These are phyloP conservation scores for Dromococcyx pavoninus DNA, from an alignment of 2,797 vertebrate genomes.

Conservation along the genomic window DNA sequence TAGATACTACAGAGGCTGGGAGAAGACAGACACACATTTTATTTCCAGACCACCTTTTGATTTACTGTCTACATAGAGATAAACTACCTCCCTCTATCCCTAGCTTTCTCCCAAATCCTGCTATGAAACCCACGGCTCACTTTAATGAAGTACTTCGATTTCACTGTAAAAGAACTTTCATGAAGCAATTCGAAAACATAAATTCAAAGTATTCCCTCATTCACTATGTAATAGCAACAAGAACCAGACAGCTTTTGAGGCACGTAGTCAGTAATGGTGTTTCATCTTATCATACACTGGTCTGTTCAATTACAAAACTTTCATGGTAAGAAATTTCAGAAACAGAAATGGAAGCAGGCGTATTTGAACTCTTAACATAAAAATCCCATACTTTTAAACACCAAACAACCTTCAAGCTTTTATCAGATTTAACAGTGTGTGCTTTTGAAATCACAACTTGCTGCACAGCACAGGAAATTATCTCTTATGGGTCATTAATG, in stretches of 20 bases:
- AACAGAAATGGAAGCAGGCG: not conserved
- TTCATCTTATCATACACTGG: not conserved
- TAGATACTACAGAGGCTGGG: not conserved
- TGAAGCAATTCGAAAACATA: not conserved
- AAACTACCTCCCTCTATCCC: not conserved
- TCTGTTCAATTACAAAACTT: not conserved
- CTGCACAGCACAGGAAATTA: not conserved
- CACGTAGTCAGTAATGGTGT: not conserved
- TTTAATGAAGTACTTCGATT: not conserved
- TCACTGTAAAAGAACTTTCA: not conserved
- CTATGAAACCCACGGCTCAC: not conserved
- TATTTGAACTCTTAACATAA: not conserved
- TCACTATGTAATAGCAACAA: not conserved
- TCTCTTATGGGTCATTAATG: not conserved
- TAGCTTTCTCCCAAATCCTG: not conserved
- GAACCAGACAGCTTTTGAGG: not conserved
- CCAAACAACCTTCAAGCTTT: not conserved
- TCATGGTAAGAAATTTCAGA: not conserved
- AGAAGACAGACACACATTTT: not conserved
- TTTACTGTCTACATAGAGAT: not conserved
- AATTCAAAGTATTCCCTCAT: not conserved
- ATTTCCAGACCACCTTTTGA: not conserved
- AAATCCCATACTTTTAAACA: not conserved
- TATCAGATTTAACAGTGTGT: not conserved
- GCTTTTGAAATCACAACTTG: not conserved